These are phyloP conservation scores for Epinephelus awoara DNA, from an alignment of 2,797 vertebrate species.

Conservation along the genomic window DNA sequence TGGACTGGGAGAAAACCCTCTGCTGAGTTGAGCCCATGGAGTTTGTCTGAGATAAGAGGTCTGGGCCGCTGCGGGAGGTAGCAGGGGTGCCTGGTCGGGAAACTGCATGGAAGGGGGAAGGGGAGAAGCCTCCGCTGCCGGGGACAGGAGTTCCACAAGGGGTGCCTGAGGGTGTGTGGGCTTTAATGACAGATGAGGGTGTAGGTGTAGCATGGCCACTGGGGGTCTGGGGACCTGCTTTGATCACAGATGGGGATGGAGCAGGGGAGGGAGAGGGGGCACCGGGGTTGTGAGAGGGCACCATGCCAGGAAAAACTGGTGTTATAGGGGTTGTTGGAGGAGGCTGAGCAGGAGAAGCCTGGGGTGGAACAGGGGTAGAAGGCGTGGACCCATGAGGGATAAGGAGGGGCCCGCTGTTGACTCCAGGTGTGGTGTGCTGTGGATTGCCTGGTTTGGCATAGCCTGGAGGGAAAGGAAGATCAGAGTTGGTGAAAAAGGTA, in stretches of 20 bases:
- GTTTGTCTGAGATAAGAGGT: constrained; percentile 81
- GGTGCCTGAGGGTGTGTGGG: constrained; percentile 85
- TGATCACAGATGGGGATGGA: constrained; percentile 90
- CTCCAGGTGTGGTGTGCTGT: constrained; percentile 83
- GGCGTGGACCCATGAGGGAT: constrained; percentile 92
- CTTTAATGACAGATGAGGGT: constrained; percentile 87
- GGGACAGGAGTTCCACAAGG: constrained; percentile 87
- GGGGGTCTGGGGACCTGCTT: constrained; percentile 85
- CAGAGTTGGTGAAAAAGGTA: not conserved
- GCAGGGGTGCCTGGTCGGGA: constrained; percentile 86
- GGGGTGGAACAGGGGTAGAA: constrained; percentile 87
- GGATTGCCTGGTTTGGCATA: constrained; percentile 91
- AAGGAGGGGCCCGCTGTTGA: constrained; percentile 84
- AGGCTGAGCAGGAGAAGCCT: constrained; percentile 88
- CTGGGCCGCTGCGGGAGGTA: constrained; percentile 83
- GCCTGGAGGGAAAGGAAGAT: constrained; percentile 79
- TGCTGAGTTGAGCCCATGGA: constrained; percentile 76
- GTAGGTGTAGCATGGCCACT: constrained; percentile 75
- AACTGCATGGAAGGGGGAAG: constrained; percentile 82
- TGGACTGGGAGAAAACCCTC: constrained; percentile 84
- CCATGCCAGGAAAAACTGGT: constrained; percentile 92
- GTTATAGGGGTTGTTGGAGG: constrained; percentile 87
- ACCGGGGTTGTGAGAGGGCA: constrained; percentile 84
- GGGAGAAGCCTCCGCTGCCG: constrained; percentile 81
- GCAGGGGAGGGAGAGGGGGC: constrained; percentile 82